Conservation (phyloP, 2,113 vertebrate species). For the Cichladusa arquata region DNA sequence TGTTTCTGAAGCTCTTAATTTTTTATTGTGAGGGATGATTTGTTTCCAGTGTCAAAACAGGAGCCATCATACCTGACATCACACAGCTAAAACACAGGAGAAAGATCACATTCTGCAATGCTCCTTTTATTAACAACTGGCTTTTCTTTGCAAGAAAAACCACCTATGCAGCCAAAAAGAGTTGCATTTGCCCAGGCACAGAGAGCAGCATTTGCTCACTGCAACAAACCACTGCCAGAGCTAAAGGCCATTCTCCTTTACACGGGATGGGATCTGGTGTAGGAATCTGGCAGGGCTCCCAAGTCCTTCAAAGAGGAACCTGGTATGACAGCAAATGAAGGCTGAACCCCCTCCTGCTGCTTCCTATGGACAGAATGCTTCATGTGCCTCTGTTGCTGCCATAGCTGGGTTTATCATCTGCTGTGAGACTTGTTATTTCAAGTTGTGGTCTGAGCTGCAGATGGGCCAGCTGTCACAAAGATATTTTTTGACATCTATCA, state of each 20-base stretch:
- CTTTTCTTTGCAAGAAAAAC: not conserved
- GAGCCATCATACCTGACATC: not conserved
- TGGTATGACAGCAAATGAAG: not conserved
- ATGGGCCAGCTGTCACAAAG: not conserved
- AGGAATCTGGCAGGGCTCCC: not conserved
- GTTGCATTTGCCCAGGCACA: not conserved
- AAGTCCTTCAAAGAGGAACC: rapidly evolving
- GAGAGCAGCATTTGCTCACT: not conserved
- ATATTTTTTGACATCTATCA: not conserved
- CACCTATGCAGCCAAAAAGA: not conserved
- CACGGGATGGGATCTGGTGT: rapidly evolving
- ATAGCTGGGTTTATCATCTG: not conserved
- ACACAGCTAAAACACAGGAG: not conserved
- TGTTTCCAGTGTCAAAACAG: not conserved
- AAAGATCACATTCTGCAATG: not conserved
- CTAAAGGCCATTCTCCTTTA: not conserved
- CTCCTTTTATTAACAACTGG: rapidly evolving
- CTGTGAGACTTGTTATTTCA: not conserved
- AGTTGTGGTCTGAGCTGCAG: not conserved
- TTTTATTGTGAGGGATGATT: not conserved
- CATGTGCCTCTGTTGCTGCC: not conserved
- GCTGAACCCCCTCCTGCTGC: not conserved
- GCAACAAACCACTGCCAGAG: not conserved
- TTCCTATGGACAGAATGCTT: rapidly evolving
- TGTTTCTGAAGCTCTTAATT: not conserved